These are phyloP conservation scores for Monochamus saltuarius DNA, from an alignment of 1,140 invertebrate genomes.

Conservation along the genomic window DNA sequence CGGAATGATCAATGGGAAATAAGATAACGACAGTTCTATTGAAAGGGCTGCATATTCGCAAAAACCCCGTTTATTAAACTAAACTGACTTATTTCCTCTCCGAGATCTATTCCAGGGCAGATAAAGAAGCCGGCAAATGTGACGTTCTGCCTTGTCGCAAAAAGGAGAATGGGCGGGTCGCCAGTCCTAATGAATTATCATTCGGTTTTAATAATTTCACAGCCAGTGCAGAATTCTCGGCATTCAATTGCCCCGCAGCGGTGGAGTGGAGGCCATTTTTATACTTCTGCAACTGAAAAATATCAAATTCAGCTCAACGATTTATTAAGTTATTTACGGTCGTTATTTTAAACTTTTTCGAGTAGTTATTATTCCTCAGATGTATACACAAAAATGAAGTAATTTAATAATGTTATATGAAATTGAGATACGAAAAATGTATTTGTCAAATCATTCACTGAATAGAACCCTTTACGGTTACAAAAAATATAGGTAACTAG, in stretches of 20 bases:
- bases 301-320: too few relatives aligned
- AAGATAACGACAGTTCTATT: slow-evolving; percentile 16
- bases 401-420: too few relatives aligned
- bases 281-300: too few relatives aligned
- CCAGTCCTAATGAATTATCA: slow-evolving; percentile 22
- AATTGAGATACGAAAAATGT: too few relatives aligned
- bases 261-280: background rate
- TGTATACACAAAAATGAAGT: too few relatives aligned
- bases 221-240: slow-evolving; percentile 3
- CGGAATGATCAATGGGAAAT: slow-evolving; percentile 8
- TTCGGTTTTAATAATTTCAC: slow-evolving; percentile 20
- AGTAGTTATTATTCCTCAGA: too few relatives aligned
- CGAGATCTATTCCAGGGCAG: slow-evolving; percentile 16
- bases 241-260: background rate
- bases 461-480: too few relatives aligned
- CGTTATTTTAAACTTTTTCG: too few relatives aligned
- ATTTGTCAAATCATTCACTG: too few relatives aligned
- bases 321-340: too few relatives aligned
- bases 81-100: slow-evolving; percentile 30
- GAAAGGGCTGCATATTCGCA: slow-evolving; percentile 29
- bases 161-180: slow-evolving; percentile 11
- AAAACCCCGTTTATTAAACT: slow-evolving; percentile 28
- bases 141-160: slow-evolving; percentile 20
- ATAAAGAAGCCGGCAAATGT: slow-evolving; percentile 33
- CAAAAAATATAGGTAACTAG: too few relatives aligned